Evolutionary conservation across 2,888 invertebrate species (phyloP), one percentile per base, ranked within the genome.

Genomic region (Xestia ashworthii): DNA sequence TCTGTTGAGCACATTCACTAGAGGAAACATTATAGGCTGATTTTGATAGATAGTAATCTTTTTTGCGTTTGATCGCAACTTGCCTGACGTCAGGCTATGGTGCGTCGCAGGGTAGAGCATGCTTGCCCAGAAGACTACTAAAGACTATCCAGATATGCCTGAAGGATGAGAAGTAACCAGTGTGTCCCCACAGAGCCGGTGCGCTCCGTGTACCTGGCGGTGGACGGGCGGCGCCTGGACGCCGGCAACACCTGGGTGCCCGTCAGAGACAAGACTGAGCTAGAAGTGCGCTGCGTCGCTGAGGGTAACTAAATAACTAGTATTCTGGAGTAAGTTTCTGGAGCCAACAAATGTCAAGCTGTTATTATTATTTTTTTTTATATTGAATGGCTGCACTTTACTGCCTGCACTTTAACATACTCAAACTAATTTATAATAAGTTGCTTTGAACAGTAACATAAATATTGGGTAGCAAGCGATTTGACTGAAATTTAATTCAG

Each of bases 201-300:
- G 41, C 98, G 98, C 84, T 98, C 98, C 69, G 98, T 98, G 84
- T 99, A 98, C 95, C 97, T 99, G 90, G 97, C 98, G 92, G 98
- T 99, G 93, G 99, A 99, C 94, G 98, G 98, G 60, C 97, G 98
- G 67, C 97, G 98, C 44, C 97, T 98, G 90, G 98, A 98, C 95
- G 98, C 98, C 0, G 98, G 98, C 84, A 98, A 98, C 95, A 98
- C 98, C 83, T 98, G 98, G 97, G 98, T 98, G 88, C 99, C 99
- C 0, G 98, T 99, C 38, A 97, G 98, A 89, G 99, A 99, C 93
- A 98, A 98, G 93, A 98, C 98, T 50, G 98, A 98, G 91, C 96
- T 99, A 55, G 98, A 98, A 80, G 97, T 99, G 84, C 98, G 98
- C 85, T 99, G 99, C 92, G 98, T 98, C n/a, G 98, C 98, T 81